Conservation (phyloP, 1,140 invertebrate species). For the Polypedilum pembai region DNA sequence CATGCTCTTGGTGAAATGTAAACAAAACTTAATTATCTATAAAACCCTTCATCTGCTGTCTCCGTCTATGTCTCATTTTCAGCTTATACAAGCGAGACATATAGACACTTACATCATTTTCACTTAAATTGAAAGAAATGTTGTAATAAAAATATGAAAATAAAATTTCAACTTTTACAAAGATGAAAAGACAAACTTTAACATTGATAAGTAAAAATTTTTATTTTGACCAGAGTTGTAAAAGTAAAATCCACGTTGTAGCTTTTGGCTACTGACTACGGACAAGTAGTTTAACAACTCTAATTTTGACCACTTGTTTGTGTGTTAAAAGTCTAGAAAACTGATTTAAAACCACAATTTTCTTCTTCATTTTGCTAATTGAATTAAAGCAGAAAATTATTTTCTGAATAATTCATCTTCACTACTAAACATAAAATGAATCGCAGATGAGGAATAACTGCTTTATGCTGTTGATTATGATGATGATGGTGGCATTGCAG, state of each 20-base stretch:
- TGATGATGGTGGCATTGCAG: neutral
- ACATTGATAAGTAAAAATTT: too few relatives aligned
- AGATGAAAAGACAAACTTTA: too few relatives aligned
- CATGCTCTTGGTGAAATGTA: constrained; percentile 15
- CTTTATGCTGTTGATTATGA: neutral
- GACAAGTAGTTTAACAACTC: too few relatives aligned
- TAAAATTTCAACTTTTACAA: too few relatives aligned
- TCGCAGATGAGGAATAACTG: neutral
- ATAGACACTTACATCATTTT: too few relatives aligned
- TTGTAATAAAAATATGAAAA: too few relatives aligned
- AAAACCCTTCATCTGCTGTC: constrained; percentile 1
- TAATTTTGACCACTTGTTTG: neutral
- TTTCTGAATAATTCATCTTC: constrained; percentile 9
- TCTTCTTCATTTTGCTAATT: neutral
- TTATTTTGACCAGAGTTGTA: too few relatives aligned
- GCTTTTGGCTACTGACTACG: too few relatives aligned
- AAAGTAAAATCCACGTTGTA: too few relatives aligned
- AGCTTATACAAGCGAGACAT: too few relatives aligned
- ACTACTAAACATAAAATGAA: neutral
- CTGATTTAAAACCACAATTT: neutral
- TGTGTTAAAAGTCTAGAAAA: neutral
- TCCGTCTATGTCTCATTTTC: neutral
- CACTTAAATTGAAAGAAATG: too few relatives aligned
- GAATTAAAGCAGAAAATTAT: constrained; percentile 20
- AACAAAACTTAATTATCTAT: constrained; percentile 27